Conservation (phyloP, 2,797 vertebrate species). For the Hydrolagus colliei region DNA sequence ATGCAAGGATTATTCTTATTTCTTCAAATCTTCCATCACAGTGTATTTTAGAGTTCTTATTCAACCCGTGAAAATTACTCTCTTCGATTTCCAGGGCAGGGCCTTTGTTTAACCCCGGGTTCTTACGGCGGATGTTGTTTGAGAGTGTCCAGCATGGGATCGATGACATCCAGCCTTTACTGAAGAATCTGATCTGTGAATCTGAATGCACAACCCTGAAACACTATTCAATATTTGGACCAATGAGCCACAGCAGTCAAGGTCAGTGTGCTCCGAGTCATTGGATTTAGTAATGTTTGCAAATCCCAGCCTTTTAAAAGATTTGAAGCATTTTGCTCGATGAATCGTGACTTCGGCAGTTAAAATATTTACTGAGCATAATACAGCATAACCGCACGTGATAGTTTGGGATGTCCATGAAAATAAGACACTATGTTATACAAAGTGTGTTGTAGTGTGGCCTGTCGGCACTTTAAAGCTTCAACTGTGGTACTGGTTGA, state of each 20-base stretch:
- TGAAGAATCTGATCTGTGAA: slow-evolving; percentile 86
- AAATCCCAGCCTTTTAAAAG: not conserved
- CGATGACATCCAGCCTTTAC: slow-evolving; percentile 79
- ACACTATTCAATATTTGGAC: slow-evolving; percentile 55
- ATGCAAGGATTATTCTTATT: too few species aligned
- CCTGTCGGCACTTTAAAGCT: too few species aligned
- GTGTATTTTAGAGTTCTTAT: too few species aligned
- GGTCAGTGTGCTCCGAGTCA: slow-evolving; percentile 50
- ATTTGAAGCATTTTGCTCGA: not conserved
- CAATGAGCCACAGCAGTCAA: slow-evolving; percentile 65
- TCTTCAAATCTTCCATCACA: too few species aligned
- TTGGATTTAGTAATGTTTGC: not conserved
- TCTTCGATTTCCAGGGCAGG: slow-evolving; percentile 64
- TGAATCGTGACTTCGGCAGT: not conserved
- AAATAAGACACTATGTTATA: too few species aligned
- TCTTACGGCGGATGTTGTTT: slow-evolving; percentile 81
- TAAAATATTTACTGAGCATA: not conserved
- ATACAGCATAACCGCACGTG: too few species aligned
- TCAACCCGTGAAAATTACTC: not conserved
- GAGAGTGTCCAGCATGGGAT: slow-evolving; percentile 75
- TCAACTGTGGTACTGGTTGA: too few species aligned
- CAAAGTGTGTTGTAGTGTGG: too few species aligned
- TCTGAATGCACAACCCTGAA: slow-evolving; percentile 80
- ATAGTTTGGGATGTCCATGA: too few species aligned
- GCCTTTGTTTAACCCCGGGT: slow-evolving; percentile 81